phyloP scores from a whole-genome alignment of 2,797 vertebrate genomes.

The Gymnodraco acuticeps region DNA sequence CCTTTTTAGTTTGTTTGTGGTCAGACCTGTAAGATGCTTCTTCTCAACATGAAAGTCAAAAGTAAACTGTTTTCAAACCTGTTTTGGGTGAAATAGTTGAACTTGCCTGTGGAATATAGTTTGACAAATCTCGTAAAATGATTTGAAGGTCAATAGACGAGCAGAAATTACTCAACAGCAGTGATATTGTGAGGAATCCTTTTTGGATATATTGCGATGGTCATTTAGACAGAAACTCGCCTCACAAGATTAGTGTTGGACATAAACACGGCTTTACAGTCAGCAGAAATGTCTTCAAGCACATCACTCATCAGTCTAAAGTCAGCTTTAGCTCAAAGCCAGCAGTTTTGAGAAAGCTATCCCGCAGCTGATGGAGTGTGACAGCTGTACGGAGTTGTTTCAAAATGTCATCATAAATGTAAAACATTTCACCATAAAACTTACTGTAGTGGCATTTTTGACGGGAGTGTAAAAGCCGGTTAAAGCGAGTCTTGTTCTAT shows the following conservation, averaged over 20 bases:
- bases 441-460: constrained; percentile 30
- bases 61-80: not conserved
- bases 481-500: constrained; percentile 43
- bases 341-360: constrained; percentile 26
- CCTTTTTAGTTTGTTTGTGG: not conserved
- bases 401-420: constrained; percentile 53
- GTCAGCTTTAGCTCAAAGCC: constrained; percentile 42
- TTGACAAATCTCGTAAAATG: not conserved
- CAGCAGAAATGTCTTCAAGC: constrained; percentile 36
- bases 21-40: constrained; percentile 3
- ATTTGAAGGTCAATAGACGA: not conserved
- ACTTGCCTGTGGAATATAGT: not conserved
- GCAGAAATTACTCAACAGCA: not conserved
- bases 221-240: constrained; percentile 8
- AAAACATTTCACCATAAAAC: constrained; percentile 48
- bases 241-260: constrained; percentile 12
- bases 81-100: not conserved
- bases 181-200: not conserved
- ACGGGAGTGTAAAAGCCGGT: constrained; percentile 37
- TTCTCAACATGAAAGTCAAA: not conserved
- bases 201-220: not conserved
- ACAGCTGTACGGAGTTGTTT: constrained; percentile 40
- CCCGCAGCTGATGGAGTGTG: constrained; percentile 27
- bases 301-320: constrained; percentile 25
- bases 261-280: constrained; percentile 22